Percentiles rank a stretch among this genome's conserved stretches.
These are phyloP conservation scores for Akabosia matsudoensis DNA, from an alignment of 1,140 invertebrate species.

Conservation along the genomic window DNA sequence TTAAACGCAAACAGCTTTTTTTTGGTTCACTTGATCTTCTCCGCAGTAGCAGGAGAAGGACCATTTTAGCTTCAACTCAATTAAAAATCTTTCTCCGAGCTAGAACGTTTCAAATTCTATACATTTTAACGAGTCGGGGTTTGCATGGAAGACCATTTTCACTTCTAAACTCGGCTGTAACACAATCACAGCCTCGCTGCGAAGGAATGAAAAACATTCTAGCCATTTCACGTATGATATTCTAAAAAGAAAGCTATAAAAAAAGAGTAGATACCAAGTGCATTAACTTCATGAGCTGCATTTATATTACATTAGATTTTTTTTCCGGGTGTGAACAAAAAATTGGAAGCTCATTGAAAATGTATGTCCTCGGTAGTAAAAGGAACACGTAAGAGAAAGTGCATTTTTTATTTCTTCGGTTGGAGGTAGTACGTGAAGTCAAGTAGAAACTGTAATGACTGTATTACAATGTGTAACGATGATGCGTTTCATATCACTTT, in stretches of 20 bases:
- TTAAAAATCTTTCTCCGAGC: neutral
- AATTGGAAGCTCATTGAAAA: neutral
- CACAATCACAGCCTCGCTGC: neutral
- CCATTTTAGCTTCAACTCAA: neutral
- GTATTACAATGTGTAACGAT: no score
- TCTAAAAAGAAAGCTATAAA: neutral
- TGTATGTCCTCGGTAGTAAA: neutral
- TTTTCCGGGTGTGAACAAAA: neutral
- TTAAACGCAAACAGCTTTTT: neutral
- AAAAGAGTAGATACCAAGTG: conserved; percentile 4
- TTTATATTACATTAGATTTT: neutral
- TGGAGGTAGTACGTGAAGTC: no score
- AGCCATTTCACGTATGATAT: neutral
- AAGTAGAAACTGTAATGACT: no score
- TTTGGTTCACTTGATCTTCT: neutral
- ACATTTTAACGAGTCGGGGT: neutral
- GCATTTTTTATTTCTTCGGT: no score
- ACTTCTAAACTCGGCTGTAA: neutral
- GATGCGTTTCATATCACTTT: no score
- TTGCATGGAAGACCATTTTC: neutral
- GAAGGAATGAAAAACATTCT: neutral
- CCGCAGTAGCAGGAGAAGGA: no score
- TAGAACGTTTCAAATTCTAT: neutral
- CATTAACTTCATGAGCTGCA: conserved; percentile 21
- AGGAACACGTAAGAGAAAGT: no score